These are phyloP conservation scores for Hypomesus transpacificus DNA, from an alignment of 2,113 vertebrate species.

Conservation along the genomic window DNA sequence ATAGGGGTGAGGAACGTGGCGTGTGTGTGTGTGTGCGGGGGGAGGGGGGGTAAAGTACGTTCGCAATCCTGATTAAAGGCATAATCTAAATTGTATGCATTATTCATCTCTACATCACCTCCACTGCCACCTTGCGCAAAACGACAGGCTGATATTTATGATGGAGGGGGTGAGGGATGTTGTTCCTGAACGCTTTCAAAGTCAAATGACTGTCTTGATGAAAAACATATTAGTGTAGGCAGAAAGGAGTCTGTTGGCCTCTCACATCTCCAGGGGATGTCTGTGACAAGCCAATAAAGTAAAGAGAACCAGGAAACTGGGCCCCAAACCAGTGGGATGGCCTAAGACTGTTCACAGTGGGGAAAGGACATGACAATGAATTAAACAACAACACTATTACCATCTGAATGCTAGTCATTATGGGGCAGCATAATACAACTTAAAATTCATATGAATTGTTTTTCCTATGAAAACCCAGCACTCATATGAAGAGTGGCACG, in stretches of 20 bases:
- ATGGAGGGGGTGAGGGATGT: not conserved
- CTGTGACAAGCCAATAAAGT: not conserved
- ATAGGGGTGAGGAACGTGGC: not conserved
- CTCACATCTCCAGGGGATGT: not conserved
- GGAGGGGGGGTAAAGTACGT: not conserved
- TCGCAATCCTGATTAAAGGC: slow-evolving; percentile 50
- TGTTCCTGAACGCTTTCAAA: slow-evolving; percentile 33
- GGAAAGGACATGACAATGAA: not conserved
- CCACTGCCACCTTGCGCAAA: slow-evolving; percentile 51
- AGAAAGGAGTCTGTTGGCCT: slow-evolving; percentile 1
- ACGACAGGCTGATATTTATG: slow-evolving; percentile 19
- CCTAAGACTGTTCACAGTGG: not conserved
- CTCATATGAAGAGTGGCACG: not conserved
- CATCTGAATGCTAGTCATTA: not conserved
- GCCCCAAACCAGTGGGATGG: not conserved
- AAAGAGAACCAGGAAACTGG: not conserved
- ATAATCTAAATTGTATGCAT: slow-evolving; percentile 53
- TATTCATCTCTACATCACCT: slow-evolving; percentile 19
- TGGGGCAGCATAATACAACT: not conserved
- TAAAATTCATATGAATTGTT: not conserved
- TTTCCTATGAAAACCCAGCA: not conserved
- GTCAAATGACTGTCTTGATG: no score
- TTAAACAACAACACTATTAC: not conserved
- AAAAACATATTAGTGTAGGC: no score
- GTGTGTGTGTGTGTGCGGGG: not conserved